Evolutionary conservation across 2,113 vertebrate genomes (phyloP), one percentile per base, ranked within the genome.

Genomic region (Nettapus auritus): DNA sequence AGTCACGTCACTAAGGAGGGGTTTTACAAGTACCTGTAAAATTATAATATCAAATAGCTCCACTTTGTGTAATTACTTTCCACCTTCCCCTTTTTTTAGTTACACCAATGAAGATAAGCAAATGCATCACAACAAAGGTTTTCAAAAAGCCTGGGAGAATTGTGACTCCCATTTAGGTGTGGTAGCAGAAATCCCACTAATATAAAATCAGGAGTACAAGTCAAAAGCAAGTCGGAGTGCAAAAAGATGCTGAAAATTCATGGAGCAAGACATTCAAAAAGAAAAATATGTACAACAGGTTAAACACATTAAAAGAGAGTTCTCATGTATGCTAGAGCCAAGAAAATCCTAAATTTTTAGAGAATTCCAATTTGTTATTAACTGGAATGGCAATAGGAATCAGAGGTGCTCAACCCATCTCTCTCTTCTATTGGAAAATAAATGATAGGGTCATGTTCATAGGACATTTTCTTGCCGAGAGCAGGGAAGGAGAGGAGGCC

Each of bases 381-480:
- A 36, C 7, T 12, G 28, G 44, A 69, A 73, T 36, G 63, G 34
- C 75, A 42, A 0, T 0, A 53, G 44, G 52, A 59, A 64, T 21
- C 22, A 1, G 34, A 82, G 53, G 55, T 36, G 57, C 34, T 79
- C 22, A 6, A 4, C 22, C 31, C 2, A 2, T 28, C 3, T 31
- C 29, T 40, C 34, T 59, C 36, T 70, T 36, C 31, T 38, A 31
- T 0, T 25, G n/a, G 79, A 50, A 64, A 70, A 12, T 11, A 52
- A 29, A 19, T 0, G 6, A 19, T n/a, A n/a, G 34, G 36, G 18
- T 88, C 71, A 11, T 2, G 12, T 21, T 44, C 0, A 0, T 0
- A 26, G 40, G 67, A 48, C 18, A 8, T 23, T 46, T 48, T 50
- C 71, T 85, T 68, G 71, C n/a, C 63, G 11, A 68, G 42, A 42